Evolutionary conservation across 2,797 vertebrate species (phyloP).

Genomic region (Manis crassicaudata): DNA sequence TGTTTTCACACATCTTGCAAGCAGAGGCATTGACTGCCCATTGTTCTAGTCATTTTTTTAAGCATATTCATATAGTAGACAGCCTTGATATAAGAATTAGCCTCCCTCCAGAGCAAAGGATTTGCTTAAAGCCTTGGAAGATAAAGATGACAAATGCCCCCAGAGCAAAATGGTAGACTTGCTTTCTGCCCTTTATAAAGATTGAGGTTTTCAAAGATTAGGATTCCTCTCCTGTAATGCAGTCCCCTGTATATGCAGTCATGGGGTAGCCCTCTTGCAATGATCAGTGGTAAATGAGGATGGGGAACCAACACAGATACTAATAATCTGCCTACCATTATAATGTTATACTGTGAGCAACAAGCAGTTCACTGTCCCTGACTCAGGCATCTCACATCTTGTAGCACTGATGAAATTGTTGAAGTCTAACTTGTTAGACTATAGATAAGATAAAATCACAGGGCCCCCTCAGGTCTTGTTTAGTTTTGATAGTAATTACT

Average conservation of each 20-base stretch:
- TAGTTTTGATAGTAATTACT: neutral
- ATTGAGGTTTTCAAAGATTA: neutral
- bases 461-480: neutral
- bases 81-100: neutral
- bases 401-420: neutral
- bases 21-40: neutral
- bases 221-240: neutral
- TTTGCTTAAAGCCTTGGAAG: neutral
- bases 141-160: neutral
- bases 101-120: neutral
- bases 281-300: neutral
- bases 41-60: neutral
- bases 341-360: neutral
- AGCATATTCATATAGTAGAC: neutral
- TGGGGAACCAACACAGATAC: neutral
- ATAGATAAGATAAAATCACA: neutral
- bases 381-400: neutral
- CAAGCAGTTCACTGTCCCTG: neutral
- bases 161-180: neutral
- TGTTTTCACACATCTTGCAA: neutral
- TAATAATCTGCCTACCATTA: neutral
- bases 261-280: neutral
- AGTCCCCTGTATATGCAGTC: rapidly evolving
- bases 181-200: neutral
- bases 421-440: neutral